Evolutionary conservation across 2,797 vertebrate genomes (phyloP).

Genomic region (Acomys russatus): DNA sequence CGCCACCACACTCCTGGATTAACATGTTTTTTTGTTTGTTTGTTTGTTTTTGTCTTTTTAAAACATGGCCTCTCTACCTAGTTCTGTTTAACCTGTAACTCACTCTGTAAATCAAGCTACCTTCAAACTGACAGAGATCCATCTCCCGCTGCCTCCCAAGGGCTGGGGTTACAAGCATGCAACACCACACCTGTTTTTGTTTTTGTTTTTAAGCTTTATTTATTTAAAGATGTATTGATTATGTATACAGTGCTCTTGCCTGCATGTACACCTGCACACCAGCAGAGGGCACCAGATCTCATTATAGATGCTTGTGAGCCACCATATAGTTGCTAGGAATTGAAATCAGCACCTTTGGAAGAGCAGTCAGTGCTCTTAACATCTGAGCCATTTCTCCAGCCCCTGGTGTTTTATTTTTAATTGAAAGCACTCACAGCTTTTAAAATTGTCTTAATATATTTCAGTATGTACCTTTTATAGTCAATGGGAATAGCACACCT

Average conservation of each 20-base stretch:
- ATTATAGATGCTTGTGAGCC: too few species aligned
- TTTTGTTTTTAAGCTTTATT: too few species aligned
- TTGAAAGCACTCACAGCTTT: background rate
- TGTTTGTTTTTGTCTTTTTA: background rate
- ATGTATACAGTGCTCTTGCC: too few species aligned
- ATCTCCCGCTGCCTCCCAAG: background rate
- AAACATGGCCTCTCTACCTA: background rate
- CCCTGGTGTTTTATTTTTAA: background rate
- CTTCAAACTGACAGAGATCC: background rate
- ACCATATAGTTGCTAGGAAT: too few species aligned
- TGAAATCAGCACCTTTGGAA: too few species aligned
- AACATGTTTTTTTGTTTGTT: background rate
- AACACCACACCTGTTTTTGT: background rate
- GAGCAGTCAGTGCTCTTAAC: too few species aligned
- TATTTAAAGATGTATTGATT: too few species aligned
- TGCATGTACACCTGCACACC: too few species aligned
- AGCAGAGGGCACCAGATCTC: too few species aligned
- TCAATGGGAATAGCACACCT: background rate
- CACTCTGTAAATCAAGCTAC: background rate
- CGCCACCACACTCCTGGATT: too few species aligned
- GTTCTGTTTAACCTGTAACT: background rate
- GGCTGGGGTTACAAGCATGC: background rate
- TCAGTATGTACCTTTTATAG: background rate
- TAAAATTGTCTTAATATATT: background rate
- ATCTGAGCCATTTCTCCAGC: too few species aligned